Conservation (phyloP, 2,888 invertebrate species). For the Oscheius sp. region DNA sequence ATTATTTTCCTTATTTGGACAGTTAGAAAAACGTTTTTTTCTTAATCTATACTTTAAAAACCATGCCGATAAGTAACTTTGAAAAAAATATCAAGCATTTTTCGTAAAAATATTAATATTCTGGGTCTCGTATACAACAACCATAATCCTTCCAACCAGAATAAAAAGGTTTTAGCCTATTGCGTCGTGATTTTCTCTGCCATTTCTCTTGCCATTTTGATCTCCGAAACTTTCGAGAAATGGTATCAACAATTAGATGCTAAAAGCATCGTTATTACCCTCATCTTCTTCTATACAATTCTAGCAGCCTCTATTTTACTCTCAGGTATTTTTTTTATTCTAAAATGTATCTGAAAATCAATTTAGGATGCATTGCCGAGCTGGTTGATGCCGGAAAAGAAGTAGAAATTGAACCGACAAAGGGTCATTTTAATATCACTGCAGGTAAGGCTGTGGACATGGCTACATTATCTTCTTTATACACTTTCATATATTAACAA, state of each 20-base stretch:
- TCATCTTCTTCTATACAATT: slow-evolving; percentile 31
- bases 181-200: slow-evolving; percentile 32
- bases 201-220: slow-evolving; percentile 23
- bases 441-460: not conserved
- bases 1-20: too few relatives aligned
- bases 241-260: slow-evolving; percentile 37
- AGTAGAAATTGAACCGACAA: not conserved
- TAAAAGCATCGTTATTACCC: slow-evolving; percentile 13
- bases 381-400: not conserved
- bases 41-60: too few relatives aligned
- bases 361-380: not conserved
- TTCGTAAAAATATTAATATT: not conserved
- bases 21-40: too few relatives aligned
- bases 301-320: not conserved
- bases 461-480: too few relatives aligned
- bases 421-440: not conserved
- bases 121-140: too few relatives aligned
- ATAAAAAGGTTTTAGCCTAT: slow-evolving; percentile 32
- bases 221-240: slow-evolving; percentile 41
- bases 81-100: not conserved
- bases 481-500: too few relatives aligned
- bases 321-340: not conserved
- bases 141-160: too few relatives aligned
- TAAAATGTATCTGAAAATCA: not conserved
- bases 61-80: too few relatives aligned